Conservation (phyloP, 37 sponge, comb jelly and placozoan species). For the Lycopodina hypogea region DNA sequence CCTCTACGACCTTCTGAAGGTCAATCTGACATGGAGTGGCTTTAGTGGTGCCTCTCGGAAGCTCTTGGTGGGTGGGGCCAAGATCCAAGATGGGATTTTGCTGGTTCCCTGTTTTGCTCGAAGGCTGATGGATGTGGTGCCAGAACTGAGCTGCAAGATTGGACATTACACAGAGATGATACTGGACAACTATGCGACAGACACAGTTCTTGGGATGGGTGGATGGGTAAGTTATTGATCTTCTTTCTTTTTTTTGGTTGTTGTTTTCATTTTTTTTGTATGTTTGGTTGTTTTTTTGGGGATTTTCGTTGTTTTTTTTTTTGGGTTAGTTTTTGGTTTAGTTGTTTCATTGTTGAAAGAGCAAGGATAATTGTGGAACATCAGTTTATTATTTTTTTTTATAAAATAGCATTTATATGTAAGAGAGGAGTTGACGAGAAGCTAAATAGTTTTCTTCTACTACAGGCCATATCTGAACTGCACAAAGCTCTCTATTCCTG, state of each 20-base stretch:
- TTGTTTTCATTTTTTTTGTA: not conserved
- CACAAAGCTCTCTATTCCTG: too few relatives aligned
- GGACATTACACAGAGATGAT: slow-evolving; percentile 11
- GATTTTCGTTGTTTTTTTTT: too few relatives aligned
- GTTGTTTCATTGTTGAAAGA: not conserved
- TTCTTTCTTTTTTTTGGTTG: not conserved
- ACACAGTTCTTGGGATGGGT: slow-evolving; percentile 23
- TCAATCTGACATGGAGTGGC: not conserved
- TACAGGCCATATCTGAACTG: too few relatives aligned
- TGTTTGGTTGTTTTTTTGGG: too few relatives aligned
- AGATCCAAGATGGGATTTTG: slow-evolving; percentile 27
- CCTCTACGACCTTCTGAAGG: slow-evolving; percentile 7
- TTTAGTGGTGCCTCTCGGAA: slow-evolving; percentile 5
- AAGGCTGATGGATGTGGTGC: slow-evolving; percentile 25
- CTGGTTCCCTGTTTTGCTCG: slow-evolving; percentile 21
- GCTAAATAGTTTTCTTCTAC: too few relatives aligned
- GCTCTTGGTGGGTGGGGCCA: slow-evolving; percentile 7
- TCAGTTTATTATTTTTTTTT: too few relatives aligned
- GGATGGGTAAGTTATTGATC: slow-evolving; percentile 58
- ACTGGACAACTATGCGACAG: slow-evolving; percentile 43
- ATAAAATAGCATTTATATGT: too few relatives aligned
- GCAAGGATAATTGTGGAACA: not conserved
- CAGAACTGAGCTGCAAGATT: slow-evolving; percentile 8
- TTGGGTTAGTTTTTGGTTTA: not conserved
- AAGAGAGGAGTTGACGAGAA: too few relatives aligned